Base-by-base conservation (phyloP, 1,140 invertebrate genomes). In the Chironomus tepperi region DNA sequence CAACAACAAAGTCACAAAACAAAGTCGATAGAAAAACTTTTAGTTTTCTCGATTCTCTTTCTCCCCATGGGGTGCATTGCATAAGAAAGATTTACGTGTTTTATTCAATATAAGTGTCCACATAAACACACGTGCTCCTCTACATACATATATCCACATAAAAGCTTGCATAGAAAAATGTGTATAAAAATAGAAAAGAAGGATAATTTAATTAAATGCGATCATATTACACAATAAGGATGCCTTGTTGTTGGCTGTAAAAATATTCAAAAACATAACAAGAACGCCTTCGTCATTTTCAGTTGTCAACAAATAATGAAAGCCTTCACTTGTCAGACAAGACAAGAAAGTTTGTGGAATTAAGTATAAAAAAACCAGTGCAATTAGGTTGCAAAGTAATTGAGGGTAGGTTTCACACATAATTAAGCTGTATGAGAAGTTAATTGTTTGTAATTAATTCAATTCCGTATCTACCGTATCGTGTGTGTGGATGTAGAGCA, bases 151-250 rank as follows among this genome's bases (percentile, higher is more conserved):
- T n/a, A n/a, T n/a, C n/a, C n/a, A n/a, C n/a, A 34, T 34, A 34
- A 34, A 34, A 34, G 24, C 24, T 34, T 34, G 24, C 24, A 34
- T 34, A n/a, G 24, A 34, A 34, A 34, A 2, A 34, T 34, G n/a
- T 34, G 1, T 34, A 5, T 34, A 34, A 12, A 57, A n/a, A 57
- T 12, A 57, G 65, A 70, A 18, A 70, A 70, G 65, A 70, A 19
- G 18, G 18, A 18, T 70, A 70, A 70, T 70, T 70, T 3, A 70
- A 70, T 70, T 70, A 70, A 70, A 70, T 2, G 18, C 15, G 7
- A 9, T 70, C 65, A 18, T 70, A 70, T 70, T 70, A 70, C 65
- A 70, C 65, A 70, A 21, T 70, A 70, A 70, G 16, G 7, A 19
- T 70, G n/a, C n/a, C 18, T 70, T 19, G 16, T 70, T 70, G 18